A percentile compares a stretch with the other conserved stretches of the same genome.
phyloP scores from a whole-genome alignment of 2,888 invertebrate species.

The Lasius fuliginosus region DNA sequence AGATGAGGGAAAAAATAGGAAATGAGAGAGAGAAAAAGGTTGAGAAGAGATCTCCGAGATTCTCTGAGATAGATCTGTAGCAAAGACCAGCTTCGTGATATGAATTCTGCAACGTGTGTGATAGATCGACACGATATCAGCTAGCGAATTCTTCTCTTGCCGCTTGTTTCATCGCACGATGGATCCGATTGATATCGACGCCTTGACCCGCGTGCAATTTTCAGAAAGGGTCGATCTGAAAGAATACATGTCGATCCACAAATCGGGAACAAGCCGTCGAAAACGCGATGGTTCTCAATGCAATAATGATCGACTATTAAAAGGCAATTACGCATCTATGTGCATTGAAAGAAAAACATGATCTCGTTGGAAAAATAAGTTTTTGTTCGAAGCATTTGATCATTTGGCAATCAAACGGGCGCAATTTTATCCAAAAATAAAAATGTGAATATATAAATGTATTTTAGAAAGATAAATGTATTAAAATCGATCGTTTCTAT shows the following conservation, averaged over 20 bases:
- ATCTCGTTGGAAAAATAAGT: neutral
- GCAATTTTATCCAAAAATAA: neutral
- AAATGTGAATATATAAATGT: neutral
- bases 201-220: constrained; percentile 68
- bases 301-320: constrained; percentile 49
- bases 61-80: constrained; percentile 39
- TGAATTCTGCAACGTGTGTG: constrained; percentile 80
- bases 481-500: neutral
- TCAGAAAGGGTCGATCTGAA: constrained; percentile 57
- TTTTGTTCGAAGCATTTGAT: neutral
- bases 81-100: constrained; percentile 71
- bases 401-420: neutral
- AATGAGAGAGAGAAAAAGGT: constrained; percentile 23
- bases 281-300: neutral
- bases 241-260: constrained; percentile 59
- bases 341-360: neutral
- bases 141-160: constrained; percentile 61
- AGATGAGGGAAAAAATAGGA: constrained; percentile 24
- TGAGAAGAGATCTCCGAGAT: constrained; percentile 46
- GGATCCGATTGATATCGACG: constrained; percentile 77
- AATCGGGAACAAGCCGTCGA: constrained; percentile 13
- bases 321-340: neutral
- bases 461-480: neutral
- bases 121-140: constrained; percentile 73
- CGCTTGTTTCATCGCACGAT: constrained; percentile 76